Conservation (phyloP, 2,113 vertebrate genomes). For the Limanda limanda region DNA sequence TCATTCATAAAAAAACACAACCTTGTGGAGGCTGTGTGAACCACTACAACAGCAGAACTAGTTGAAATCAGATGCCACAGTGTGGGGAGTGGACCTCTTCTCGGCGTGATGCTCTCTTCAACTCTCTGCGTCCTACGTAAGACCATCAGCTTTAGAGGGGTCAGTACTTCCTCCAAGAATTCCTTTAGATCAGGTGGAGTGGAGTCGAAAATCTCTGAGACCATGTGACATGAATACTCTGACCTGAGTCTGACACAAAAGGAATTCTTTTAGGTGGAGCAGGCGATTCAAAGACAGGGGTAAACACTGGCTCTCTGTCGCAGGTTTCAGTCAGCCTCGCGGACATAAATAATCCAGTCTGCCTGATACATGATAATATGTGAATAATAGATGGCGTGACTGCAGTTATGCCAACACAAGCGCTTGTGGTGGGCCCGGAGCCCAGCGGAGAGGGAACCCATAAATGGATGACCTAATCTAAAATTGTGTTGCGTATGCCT, state of each 20-base stretch:
- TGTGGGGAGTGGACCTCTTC: conserved; percentile 18
- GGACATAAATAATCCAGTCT: conserved; percentile 77
- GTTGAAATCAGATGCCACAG: conserved; percentile 34
- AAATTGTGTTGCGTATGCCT: conserved; percentile 67
- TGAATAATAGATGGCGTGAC: conserved; percentile 81
- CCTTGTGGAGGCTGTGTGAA: conserved; percentile 30
- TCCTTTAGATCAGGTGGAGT: conserved; percentile 11
- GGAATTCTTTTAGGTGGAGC: conserved; percentile 19
- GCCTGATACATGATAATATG: conserved; percentile 78
- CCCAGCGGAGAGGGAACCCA: conserved; percentile 55
- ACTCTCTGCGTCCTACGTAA: conserved; percentile 5
- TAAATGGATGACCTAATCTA: conserved; percentile 77
- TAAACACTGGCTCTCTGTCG: conserved; percentile 37
- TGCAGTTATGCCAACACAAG: conserved; percentile 69
- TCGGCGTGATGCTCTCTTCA: conserved; percentile 33
- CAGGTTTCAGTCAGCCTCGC: conserved; percentile 49
- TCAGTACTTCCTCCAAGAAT: conserved; percentile 8
- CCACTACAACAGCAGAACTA: conserved; percentile 32
- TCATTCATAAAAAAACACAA: conserved; percentile 59
- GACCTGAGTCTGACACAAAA: neutral
- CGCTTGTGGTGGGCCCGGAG: conserved; percentile 58
- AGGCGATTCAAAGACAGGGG: neutral
- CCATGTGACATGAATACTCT: conserved; percentile 27
- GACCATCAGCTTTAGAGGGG: conserved; percentile 15
- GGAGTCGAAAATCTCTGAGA: neutral